phyloP scores from a whole-genome alignment of 2,888 invertebrate genomes.

The Pterostichus madidus region DNA sequence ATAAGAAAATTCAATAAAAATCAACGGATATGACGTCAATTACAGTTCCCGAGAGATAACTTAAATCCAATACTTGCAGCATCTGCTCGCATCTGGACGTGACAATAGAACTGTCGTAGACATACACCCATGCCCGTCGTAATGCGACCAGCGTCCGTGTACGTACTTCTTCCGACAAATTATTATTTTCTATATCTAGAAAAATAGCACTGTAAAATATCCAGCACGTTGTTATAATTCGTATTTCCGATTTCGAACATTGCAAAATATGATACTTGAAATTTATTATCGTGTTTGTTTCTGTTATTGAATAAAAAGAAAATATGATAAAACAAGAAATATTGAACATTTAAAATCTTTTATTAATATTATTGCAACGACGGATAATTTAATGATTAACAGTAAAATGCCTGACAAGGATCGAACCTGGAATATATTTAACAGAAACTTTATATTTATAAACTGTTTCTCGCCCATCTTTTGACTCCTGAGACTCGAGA shows the following conservation, averaged over 20 bases:
- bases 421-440: too few species aligned
- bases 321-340: too few species aligned
- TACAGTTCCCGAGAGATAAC: slow-evolving; percentile 7
- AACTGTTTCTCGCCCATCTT: too few species aligned
- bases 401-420: too few species aligned
- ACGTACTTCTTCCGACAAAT: neutral
- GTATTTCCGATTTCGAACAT: neutral
- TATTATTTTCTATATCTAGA: neutral
- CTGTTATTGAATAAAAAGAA: too few species aligned
- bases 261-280: neutral
- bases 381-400: too few species aligned
- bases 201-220: neutral
- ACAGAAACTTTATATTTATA: too few species aligned
- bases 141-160: neutral
- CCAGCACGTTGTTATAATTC: neutral
- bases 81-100: slow-evolving; percentile 10
- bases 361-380: too few species aligned
- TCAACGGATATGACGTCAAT: slow-evolving; percentile 9
- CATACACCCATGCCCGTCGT: neutral
- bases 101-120: neutral
- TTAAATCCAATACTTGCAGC: slow-evolving; percentile 12
- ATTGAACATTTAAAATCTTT: too few species aligned
- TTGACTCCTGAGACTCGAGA: too few species aligned
- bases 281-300: too few species aligned
- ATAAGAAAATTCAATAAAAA: slow-evolving; percentile 3